Conservation (phyloP, 1,140 invertebrate species). For the Octopus bimaculoides region DNA sequence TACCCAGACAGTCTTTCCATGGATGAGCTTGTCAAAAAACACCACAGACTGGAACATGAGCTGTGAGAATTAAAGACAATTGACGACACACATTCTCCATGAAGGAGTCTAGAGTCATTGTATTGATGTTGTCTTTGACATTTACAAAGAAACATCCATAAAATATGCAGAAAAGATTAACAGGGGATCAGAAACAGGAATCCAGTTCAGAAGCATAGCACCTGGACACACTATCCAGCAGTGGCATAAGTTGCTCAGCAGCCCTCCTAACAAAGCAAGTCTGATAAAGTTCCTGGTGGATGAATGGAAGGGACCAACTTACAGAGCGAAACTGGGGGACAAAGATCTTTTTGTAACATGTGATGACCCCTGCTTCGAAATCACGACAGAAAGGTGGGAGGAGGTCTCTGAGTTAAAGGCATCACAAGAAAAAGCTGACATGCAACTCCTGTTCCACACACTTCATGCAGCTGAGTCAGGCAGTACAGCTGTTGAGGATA, state of each 20-base stretch:
- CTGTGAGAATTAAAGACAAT: not conserved
- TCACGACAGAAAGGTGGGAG: not conserved
- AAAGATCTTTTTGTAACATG: not conserved
- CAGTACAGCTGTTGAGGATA: not conserved
- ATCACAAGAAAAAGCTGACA: not conserved
- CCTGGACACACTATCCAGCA: not conserved
- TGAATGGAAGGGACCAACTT: not conserved
- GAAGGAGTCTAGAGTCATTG: not conserved
- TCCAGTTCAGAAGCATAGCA: not conserved
- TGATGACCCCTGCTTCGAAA: no score
- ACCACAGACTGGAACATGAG: not conserved
- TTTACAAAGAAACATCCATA: not conserved
- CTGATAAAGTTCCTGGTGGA: not conserved
- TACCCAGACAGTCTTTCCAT: not conserved
- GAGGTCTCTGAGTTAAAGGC: not conserved
- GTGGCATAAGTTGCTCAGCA: not conserved
- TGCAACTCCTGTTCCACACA: not conserved
- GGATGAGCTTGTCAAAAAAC: not conserved
- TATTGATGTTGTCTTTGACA: not conserved
- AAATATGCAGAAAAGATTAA: not conserved
- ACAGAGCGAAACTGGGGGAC: not conserved
- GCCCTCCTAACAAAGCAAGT: not conserved
- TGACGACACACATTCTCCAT: not conserved
- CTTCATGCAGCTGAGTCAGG: not conserved
- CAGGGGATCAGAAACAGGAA: not conserved